phyloP scores from a whole-genome alignment of 2,797 vertebrate species.

The Selene dorsalis region DNA sequence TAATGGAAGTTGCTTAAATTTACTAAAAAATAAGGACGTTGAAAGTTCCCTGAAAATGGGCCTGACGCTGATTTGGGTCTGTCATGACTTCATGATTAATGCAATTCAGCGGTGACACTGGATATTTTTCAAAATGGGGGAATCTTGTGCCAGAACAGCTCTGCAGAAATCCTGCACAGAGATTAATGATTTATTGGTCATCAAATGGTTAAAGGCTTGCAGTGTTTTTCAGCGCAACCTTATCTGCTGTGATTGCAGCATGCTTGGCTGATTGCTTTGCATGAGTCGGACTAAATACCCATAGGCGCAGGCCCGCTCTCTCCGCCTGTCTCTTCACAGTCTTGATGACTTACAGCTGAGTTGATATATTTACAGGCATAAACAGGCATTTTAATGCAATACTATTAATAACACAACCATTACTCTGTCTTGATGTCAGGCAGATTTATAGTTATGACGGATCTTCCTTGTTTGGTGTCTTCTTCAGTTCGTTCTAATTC shows the following conservation, averaged over 20 bases:
- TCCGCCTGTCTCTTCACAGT: slow-evolving; percentile 2
- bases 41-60: slow-evolving; percentile 22
- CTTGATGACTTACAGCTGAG: slow-evolving; percentile 35
- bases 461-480: slow-evolving; percentile 37
- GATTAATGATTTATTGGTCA: slow-evolving; percentile 55
- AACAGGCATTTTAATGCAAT: slow-evolving; percentile 36
- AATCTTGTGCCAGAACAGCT: slow-evolving; percentile 24
- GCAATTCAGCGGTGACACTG: slow-evolving; percentile 34
- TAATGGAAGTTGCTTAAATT: slow-evolving; percentile 41
- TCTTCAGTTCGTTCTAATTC: slow-evolving; percentile 37
- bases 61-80: slow-evolving; percentile 4
- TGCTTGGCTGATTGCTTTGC: slow-evolving; percentile 48
- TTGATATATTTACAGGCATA: slow-evolving; percentile 35
- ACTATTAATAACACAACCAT: slow-evolving; percentile 37
- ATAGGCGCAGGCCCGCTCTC: slow-evolving; percentile 10
- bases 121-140: slow-evolving; percentile 34
- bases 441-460: slow-evolving; percentile 47
- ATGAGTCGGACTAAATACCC: slow-evolving; percentile 50
- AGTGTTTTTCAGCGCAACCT: slow-evolving; percentile 44
- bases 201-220: slow-evolving; percentile 52
- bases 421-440: slow-evolving; percentile 21
- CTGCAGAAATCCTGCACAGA: slow-evolving; percentile 24
- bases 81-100: slow-evolving; percentile 33
- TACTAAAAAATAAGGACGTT: slow-evolving; percentile 36
- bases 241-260: slow-evolving; percentile 51